Percentiles rank a stretch among this genome's conserved stretches.
Evolutionary conservation across 2,888 invertebrate genomes (phyloP).

Genomic region (Gibbula magus): DNA sequence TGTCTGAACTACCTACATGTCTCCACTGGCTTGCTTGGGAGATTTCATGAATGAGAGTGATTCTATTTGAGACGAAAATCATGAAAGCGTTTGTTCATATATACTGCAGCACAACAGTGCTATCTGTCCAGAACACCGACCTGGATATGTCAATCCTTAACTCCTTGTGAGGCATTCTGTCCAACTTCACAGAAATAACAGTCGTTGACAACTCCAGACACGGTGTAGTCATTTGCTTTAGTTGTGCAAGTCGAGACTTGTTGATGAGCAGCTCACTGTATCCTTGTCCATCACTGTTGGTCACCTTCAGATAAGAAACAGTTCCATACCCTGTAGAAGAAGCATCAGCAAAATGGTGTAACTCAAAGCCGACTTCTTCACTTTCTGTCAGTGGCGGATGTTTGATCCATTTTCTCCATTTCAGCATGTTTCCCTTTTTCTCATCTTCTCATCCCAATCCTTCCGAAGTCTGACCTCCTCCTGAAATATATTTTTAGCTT

Average conservation of each 20-base stretch:
- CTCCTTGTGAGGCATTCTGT: constrained; percentile 3
- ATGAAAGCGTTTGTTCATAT: not conserved
- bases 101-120: constrained; percentile 22
- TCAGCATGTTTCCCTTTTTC: not conserved
- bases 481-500: constrained; percentile 13
- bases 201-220: constrained; percentile 18
- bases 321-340: not conserved
- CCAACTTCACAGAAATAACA: not conserved
- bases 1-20: constrained; percentile 30
- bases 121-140: constrained; percentile 28
- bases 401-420: constrained; percentile 16
- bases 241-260: constrained; percentile 13
- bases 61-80: too few relatives aligned
- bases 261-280: not conserved
- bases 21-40: constrained; percentile 38
- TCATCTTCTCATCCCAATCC: constrained; percentile 11
- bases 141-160: not conserved
- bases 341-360: constrained; percentile 22
- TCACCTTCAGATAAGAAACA: not conserved
- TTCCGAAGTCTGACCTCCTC: not conserved
- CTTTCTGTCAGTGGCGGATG: not conserved
- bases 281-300: not conserved
- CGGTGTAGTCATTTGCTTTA: constrained; percentile 7
- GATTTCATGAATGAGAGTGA: not conserved
- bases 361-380: not conserved